Conservation (phyloP, 2,888 invertebrate genomes). For the Epinotia bilunana region DNA sequence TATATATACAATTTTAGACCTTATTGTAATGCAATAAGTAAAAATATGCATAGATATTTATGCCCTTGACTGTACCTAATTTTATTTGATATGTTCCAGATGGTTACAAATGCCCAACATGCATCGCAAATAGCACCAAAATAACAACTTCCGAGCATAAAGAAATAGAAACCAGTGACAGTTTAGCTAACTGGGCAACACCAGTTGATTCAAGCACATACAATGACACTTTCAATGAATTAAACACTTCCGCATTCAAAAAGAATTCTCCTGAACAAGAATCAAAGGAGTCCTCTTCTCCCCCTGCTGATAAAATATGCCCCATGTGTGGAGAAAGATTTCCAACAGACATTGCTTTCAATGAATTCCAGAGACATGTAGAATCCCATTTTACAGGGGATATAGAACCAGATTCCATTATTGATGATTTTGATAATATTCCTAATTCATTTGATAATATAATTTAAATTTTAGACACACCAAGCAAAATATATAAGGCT, state of each 20-base stretch:
- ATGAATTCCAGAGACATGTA: conserved; percentile 89
- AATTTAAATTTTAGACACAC: conserved; percentile 3
- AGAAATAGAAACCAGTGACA: conserved; percentile 80
- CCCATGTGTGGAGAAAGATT: conserved; percentile 90
- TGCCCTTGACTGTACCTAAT: no score
- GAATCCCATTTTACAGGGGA: conserved; percentile 89
- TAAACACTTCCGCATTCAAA: conserved; percentile 65
- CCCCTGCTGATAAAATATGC: conserved; percentile 84
- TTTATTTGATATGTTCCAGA: conserved; percentile 62
- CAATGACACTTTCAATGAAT: conserved; percentile 69
- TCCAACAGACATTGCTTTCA: conserved; percentile 83
- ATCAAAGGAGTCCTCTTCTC: conserved; percentile 56
- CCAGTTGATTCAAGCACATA: conserved; percentile 74
- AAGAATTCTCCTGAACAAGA: conserved; percentile 60
- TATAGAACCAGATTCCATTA: conserved; percentile 78
- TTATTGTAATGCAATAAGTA: no score
- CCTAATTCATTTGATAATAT: conserved; percentile 73
- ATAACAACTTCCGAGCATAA: conserved; percentile 71
- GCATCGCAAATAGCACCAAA: conserved; percentile 66
- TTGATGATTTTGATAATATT: conserved; percentile 82
- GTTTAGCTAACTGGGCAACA: conserved; percentile 78
- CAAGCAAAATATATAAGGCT: conserved; percentile 3
- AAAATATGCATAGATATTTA: no score
- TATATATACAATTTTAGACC: no score
- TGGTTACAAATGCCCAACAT: conserved; percentile 75